phyloP scores from a whole-genome alignment of 2,797 vertebrate species.

The Myiotriccus ornatus region DNA sequence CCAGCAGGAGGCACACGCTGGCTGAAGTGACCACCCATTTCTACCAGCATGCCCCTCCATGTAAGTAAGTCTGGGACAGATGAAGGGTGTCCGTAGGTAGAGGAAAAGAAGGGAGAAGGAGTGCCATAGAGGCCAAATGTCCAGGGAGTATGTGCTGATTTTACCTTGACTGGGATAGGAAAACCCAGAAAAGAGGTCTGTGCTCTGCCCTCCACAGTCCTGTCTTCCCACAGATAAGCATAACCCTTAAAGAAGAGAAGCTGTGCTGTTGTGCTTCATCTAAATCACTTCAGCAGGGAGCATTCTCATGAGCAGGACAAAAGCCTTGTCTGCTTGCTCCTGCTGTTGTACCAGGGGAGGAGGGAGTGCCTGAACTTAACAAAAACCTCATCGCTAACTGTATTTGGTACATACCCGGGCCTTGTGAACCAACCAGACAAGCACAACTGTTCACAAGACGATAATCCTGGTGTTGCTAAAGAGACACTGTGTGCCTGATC shows the following conservation, averaged over 20 bases:
- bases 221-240: background rate
- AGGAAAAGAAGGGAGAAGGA: background rate
- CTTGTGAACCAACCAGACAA: background rate
- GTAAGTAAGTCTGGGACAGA: slow-evolving; percentile 74
- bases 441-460: background rate
- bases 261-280: background rate
- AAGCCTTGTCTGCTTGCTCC: background rate
- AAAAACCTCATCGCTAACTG: background rate
- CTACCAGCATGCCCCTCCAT: slow-evolving; percentile 85
- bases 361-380: background rate
- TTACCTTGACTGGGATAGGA: background rate
- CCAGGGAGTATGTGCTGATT: background rate
- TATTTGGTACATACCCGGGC: background rate
- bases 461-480: background rate
- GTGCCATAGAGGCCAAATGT: background rate
- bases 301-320: background rate
- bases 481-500: background rate
- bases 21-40: slow-evolving; percentile 90
- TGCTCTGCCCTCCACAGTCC: background rate
- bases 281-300: background rate
- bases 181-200: background rate
- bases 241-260: background rate
- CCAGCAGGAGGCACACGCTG: slow-evolving; percentile 90
- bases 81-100: background rate
- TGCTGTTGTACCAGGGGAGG: background rate